Evolutionary conservation across 2,113 vertebrate genomes (phyloP).

Genomic region (Australoheros scitulus): DNA sequence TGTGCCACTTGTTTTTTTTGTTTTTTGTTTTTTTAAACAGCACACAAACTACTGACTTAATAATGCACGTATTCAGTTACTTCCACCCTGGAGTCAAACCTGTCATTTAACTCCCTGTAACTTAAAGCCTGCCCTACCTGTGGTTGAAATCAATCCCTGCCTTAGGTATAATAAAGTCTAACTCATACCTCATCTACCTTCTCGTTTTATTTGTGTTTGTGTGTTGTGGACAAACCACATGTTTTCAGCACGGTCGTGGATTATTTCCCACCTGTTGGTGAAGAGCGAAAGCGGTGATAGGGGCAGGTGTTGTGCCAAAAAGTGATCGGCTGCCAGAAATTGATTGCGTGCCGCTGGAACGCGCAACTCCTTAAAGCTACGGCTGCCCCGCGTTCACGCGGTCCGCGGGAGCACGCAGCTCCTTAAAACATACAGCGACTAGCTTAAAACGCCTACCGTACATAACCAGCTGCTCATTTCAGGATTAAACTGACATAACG

Average conservation of each 20-base stretch:
- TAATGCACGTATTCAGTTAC: slow-evolving; percentile 9
- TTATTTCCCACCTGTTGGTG: slow-evolving; percentile 60
- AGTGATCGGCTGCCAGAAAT: too few species aligned
- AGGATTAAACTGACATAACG: too few species aligned
- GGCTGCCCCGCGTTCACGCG: too few species aligned
- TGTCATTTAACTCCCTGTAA: slow-evolving; percentile 30
- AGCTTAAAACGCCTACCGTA: too few species aligned
- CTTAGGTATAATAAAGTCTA: slow-evolving; percentile 66
- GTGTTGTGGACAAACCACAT: not conserved
- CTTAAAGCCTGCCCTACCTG: slow-evolving; percentile 37
- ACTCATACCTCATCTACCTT: slow-evolving; percentile 36
- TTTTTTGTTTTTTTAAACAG: not conserved
- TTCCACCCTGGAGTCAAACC: slow-evolving; percentile 37
- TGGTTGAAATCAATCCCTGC: slow-evolving; percentile 50
- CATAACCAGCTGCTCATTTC: too few species aligned
- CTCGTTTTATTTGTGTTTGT: not conserved
- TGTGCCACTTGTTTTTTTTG: not conserved
- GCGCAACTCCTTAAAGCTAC: too few species aligned
- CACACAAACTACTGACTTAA: not conserved
- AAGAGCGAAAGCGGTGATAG: not conserved
- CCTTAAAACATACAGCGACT: too few species aligned
- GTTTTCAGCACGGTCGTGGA: not conserved
- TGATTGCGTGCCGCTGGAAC: too few species aligned
- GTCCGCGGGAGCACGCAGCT: too few species aligned
- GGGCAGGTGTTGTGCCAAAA: too few species aligned